phyloP scores from a whole-genome alignment of 2,888 invertebrate species.

The Rhogogaster chlorosoma region DNA sequence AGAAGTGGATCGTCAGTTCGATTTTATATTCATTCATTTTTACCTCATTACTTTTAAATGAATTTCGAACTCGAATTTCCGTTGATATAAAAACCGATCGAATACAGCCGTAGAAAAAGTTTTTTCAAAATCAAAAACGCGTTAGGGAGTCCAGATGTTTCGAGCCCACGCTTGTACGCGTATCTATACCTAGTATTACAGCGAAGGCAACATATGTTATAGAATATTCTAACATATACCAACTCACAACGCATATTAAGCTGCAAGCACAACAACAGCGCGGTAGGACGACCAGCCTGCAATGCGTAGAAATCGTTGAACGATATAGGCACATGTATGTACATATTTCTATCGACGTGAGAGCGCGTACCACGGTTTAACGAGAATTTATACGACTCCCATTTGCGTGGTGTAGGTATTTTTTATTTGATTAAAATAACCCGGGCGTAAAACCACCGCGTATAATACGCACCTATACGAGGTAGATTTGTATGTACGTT shows the following conservation, averaged over 20 bases:
- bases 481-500: not conserved
- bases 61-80: not conserved
- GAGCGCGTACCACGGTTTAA: not conserved
- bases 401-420: not conserved
- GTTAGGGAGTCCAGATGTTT: constrained; percentile 40
- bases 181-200: not conserved
- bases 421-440: not conserved
- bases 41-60: not conserved
- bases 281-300: not conserved
- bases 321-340: not conserved
- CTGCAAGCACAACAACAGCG: constrained; percentile 5
- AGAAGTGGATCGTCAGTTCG: not conserved
- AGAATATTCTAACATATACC: constrained; percentile 24
- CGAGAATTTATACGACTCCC: not conserved
- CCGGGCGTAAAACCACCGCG: not conserved
- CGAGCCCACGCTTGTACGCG: not conserved
- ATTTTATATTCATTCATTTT: not conserved
- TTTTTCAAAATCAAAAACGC: constrained; percentile 34
- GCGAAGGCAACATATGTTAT: constrained; percentile 27
- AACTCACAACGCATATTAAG: constrained; percentile 5
- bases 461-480: not conserved
- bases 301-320: not conserved
- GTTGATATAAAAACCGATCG: not conserved
- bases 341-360: not conserved
- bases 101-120: not conserved